Percentiles rank a stretch among this genome's conserved stretches.
Evolutionary conservation across 2,888 invertebrate genomes (phyloP).

Genomic region (Caenorhabditis sinica): DNA sequence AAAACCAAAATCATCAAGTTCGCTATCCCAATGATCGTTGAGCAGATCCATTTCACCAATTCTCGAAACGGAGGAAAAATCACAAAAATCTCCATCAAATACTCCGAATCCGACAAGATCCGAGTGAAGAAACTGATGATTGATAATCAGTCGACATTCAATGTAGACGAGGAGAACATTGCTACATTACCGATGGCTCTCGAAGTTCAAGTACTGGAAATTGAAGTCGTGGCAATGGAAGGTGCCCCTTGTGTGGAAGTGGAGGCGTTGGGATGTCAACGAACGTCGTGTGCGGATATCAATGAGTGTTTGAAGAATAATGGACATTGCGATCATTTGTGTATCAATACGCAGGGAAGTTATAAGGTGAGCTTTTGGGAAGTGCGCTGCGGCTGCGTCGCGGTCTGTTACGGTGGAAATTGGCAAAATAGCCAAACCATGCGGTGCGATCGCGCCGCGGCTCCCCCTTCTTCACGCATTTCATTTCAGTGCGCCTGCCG

Average conservation of each 20-base stretch:
- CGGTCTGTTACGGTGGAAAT: neutral
- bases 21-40: conserved; percentile 69
- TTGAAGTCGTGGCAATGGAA: conserved; percentile 72
- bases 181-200: conserved; percentile 70
- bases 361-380: conserved; percentile 85
- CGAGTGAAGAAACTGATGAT: conserved; percentile 52
- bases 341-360: conserved; percentile 87
- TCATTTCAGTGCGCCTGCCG: conserved; percentile 70
- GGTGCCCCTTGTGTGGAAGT: conserved; percentile 78
- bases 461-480: neutral
- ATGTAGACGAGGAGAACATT: conserved; percentile 50
- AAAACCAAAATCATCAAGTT: conserved; percentile 61
- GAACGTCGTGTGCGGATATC: conserved; percentile 76
- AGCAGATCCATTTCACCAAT: conserved; percentile 74
- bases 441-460: neutral
- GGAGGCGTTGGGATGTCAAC: conserved; percentile 73
- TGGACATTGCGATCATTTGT: conserved; percentile 83
- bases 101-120: conserved; percentile 59
- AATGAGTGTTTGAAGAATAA: conserved; percentile 83
- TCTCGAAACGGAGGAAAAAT: conserved; percentile 70
- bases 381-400: conserved; percentile 5
- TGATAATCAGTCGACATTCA: conserved; percentile 53
- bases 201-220: conserved; percentile 70
- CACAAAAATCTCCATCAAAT: conserved; percentile 67
- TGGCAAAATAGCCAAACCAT: neutral